Evolutionary conservation across 2,113 vertebrate genomes (phyloP).

Genomic region (Callospermophilus lateralis): DNA sequence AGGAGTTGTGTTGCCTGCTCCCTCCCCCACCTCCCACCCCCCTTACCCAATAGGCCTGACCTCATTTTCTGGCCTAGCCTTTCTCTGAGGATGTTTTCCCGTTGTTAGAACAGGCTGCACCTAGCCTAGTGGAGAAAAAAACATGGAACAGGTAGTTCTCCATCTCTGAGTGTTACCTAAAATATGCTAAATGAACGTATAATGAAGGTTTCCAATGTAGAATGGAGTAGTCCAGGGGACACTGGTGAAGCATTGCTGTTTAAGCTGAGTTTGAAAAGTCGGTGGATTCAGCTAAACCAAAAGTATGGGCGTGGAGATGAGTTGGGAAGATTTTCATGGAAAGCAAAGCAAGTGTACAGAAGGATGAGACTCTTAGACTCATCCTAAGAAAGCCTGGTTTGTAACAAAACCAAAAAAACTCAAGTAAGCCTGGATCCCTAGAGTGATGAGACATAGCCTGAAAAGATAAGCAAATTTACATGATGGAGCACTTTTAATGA

Average conservation of each 20-base stretch:
- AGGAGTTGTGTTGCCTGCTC: neutral
- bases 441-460: neutral
- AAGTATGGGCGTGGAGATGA: neutral
- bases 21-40: no score
- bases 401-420: constrained; percentile 47
- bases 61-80: neutral
- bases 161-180: neutral
- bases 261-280: neutral
- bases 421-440: neutral
- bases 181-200: neutral
- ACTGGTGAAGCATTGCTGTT: neutral
- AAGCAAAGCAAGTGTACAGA: neutral
- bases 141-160: neutral
- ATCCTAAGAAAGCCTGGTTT: neutral
- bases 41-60: neutral
- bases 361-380: neutral
- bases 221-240: neutral
- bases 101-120: neutral
- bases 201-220: neutral
- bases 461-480: neutral
- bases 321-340: neutral
- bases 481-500: neutral
- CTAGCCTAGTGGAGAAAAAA: neutral
- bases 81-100: neutral
- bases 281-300: neutral